Percentiles rank a stretch among this genome's conserved stretches.
These are phyloP conservation scores for Theonella swinhoei DNA, from an alignment of 37 sponge, comb jelly and placozoan species.

Conservation along the genomic window DNA sequence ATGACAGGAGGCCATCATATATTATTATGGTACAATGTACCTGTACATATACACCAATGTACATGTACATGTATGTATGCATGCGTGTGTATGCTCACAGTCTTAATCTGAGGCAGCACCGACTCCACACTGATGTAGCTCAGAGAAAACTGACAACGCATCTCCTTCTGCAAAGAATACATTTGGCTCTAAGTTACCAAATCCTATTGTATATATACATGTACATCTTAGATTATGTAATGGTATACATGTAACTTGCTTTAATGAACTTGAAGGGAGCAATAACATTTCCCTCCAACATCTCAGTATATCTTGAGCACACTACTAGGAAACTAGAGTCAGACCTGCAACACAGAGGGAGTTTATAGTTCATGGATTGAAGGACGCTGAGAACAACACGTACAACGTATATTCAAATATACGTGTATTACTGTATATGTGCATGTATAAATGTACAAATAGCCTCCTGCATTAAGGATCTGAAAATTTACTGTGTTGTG, in stretches of 20 bases:
- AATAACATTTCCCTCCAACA: constrained; percentile 75
- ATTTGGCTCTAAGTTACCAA: background rate
- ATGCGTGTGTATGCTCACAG: constrained; percentile 30
- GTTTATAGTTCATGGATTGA: background rate
- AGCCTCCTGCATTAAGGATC: too few species aligned
- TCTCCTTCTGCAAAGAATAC: constrained; percentile 20
- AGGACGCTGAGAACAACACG: background rate
- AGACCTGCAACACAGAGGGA: background rate
- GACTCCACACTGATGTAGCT: constrained; percentile 52
- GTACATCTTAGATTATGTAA: too few species aligned
- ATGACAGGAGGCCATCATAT: too few species aligned
- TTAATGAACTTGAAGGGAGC: constrained; percentile 76
- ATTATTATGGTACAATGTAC: too few species aligned
- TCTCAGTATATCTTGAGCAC: constrained; percentile 34
- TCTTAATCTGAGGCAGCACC: constrained; percentile 60
- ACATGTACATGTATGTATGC: background rate
- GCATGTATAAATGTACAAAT: background rate
- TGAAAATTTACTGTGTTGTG: too few species aligned
- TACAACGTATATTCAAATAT: background rate
- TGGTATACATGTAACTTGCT: background rate
- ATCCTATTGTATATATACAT: background rate
- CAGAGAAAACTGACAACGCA: constrained; percentile 58
- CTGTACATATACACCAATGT: background rate
- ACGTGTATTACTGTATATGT: background rate
- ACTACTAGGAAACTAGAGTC: constrained; percentile 14